A percentile compares a stretch with the other conserved stretches of the same genome.
phyloP scores from a whole-genome alignment of 2,797 vertebrate genomes.

The Kryptolebias ocellatus region DNA sequence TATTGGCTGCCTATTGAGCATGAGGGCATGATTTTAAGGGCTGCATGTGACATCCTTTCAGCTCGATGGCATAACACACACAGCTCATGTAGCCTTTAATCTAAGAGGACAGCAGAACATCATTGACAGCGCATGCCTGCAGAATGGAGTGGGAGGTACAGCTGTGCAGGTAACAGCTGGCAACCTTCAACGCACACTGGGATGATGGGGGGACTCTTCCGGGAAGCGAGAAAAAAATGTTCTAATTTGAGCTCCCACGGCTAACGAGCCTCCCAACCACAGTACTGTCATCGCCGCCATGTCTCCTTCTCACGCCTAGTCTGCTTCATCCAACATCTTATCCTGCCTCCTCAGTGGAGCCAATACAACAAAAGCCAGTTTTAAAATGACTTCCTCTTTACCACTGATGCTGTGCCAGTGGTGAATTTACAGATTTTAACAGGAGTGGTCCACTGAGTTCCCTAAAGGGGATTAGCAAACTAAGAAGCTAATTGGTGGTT shows the following conservation, averaged over 20 bases:
- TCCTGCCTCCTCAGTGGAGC: slow-evolving; percentile 34
- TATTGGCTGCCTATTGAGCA: slow-evolving; percentile 61
- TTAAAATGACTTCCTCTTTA: slow-evolving; percentile 65
- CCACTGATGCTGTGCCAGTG: slow-evolving; percentile 75
- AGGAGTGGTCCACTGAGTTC: slow-evolving; percentile 69
- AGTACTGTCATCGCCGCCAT: slow-evolving; percentile 8
- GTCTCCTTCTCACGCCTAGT: slow-evolving; percentile 13
- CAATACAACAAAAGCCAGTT: slow-evolving; percentile 58
- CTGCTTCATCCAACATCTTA: slow-evolving; percentile 12
- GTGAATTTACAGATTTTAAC: slow-evolving; percentile 78
- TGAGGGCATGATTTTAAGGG: slow-evolving; percentile 32
- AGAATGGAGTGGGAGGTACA: slow-evolving; percentile 44
- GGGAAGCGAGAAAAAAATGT: slow-evolving; percentile 37
- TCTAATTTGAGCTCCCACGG: slow-evolving; percentile 43
- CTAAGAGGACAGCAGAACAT: slow-evolving; percentile 32
- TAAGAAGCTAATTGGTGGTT: slow-evolving; percentile 56
- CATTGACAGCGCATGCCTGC: slow-evolving; percentile 17
- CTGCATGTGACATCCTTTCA: slow-evolving; percentile 40
- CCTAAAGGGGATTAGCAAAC: slow-evolving; percentile 69
- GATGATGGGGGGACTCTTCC: slow-evolving; percentile 37
- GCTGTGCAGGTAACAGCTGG: slow-evolving; percentile 47
- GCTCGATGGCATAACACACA: slow-evolving; percentile 26
- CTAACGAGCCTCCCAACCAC: slow-evolving; percentile 35
- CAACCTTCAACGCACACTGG: slow-evolving; percentile 24
- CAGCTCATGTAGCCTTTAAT: slow-evolving; percentile 20